Evolutionary conservation across 2,888 invertebrate genomes (phyloP), one percentile per base, ranked within the genome.

Genomic region (Chrysotoxum bicinctum): DNA sequence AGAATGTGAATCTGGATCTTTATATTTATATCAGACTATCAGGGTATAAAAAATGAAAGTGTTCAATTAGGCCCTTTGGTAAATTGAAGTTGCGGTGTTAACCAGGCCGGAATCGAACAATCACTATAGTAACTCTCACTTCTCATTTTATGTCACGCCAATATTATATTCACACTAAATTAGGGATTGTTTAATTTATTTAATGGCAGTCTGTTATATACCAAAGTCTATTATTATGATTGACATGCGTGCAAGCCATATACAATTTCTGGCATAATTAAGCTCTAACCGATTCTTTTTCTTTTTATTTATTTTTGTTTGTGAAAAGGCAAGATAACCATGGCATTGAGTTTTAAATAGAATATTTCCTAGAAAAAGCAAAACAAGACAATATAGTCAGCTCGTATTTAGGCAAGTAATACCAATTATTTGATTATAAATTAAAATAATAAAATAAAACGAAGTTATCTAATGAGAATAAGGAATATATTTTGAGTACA

Each of bases 21-120:
- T n/a, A n/a, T n/a, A n/a, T n/a, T n/a, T n/a, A n/a, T n/a, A n/a
- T n/a, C n/a, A n/a, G n/a, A n/a, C n/a, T n/a, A n/a, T n/a, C n/a
- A n/a, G n/a, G n/a, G n/a, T n/a, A 26, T 3, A 26, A 14, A 45
- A 45, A 66, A 66, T 35, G 66, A 66, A 66, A 66, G 66, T 66
- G 35, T 50, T 58, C 23, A 66, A 50, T 66, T 48, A 50, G 50
- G 14, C 16, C 10, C 48, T 21, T 26, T 26, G 32, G 16, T n/a
- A 35, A 23, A 14, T 19, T n/a, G n/a, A 6, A 23, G 14, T 35
- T 64, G 48, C n/a, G 0, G n/a, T 66, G 50, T 16, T 66, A 21
- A 66, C 32, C 50, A 66, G 50, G 35, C 50, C 66, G 66, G 48
- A 66, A 66, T 66, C 48, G 14, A 64, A 43, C 26, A 62, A 62